phyloP scores from a whole-genome alignment of 2,888 invertebrate species.

The Amblyteles armatorius region DNA sequence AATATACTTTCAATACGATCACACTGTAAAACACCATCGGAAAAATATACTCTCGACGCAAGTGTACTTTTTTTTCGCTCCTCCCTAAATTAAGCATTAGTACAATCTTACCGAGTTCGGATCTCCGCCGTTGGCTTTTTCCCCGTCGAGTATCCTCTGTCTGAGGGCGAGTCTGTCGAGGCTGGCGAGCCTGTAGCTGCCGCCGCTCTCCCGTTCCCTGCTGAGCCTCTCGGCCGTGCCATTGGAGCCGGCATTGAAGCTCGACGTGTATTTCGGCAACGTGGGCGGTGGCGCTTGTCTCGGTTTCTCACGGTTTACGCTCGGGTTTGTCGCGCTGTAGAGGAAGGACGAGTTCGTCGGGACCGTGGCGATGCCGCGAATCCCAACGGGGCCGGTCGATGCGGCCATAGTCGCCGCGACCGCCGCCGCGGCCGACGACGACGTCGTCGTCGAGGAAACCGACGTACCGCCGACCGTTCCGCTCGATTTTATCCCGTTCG shows the following conservation, averaged over 20 bases:
- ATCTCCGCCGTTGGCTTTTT: slow-evolving; percentile 85
- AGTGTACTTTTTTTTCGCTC: background rate
- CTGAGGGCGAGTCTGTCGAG: slow-evolving; percentile 93
- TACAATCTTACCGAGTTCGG: slow-evolving; percentile 80
- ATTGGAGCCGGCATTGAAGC: slow-evolving; percentile 90
- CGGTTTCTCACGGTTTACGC: slow-evolving; percentile 79
- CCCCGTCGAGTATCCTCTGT: slow-evolving; percentile 92
- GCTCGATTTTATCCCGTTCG: slow-evolving; percentile 80
- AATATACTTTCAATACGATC: too few species aligned
- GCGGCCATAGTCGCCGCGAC: slow-evolving; percentile 18
- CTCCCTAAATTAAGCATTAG: background rate
- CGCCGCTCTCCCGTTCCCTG: slow-evolving; percentile 90
- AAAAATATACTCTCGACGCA: background rate
- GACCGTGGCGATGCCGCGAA: slow-evolving; percentile 67
- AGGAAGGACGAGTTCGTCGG: slow-evolving; percentile 82
- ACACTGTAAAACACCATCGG: background rate
- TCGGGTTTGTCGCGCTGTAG: slow-evolving; percentile 80
- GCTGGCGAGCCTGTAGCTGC: slow-evolving; percentile 92
- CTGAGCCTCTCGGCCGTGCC: slow-evolving; percentile 86
- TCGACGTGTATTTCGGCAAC: slow-evolving; percentile 92
- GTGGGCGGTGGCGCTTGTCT: slow-evolving; percentile 92
- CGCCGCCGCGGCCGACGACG: slow-evolving; percentile 64
- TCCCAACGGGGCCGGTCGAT: slow-evolving; percentile 64
- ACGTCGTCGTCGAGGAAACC: slow-evolving; percentile 64
- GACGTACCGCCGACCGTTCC: slow-evolving; percentile 71